Percentiles rank a stretch among this genome's conserved stretches.
Evolutionary conservation across 2,797 vertebrate genomes (phyloP).

Genomic region (Gorsachius magnificus): DNA sequence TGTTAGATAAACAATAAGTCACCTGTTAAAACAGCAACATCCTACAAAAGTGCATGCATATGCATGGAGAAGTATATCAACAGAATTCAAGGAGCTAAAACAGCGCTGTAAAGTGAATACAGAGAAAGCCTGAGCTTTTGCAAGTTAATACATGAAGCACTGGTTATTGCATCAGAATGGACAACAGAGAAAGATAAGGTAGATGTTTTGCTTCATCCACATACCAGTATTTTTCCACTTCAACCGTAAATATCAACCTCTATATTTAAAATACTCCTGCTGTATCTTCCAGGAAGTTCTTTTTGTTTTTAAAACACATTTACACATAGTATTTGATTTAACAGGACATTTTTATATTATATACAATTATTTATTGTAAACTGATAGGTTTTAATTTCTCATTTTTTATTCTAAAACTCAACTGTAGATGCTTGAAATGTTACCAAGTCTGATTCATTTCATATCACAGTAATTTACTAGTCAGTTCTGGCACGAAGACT

Average conservation of each 20-base stretch:
- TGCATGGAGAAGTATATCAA: neutral
- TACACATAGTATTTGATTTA: neutral
- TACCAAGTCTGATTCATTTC: neutral
- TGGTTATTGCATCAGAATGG: neutral
- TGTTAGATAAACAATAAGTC: neutral
- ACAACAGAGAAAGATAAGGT: neutral
- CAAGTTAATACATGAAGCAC: neutral
- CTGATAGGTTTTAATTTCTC: neutral
- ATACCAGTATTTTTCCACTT: neutral
- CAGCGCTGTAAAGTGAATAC: neutral
- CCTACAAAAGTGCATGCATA: neutral
- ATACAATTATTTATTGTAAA: neutral
- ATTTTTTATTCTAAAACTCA: neutral
- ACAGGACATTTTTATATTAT: neutral
- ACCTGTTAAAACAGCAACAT: neutral
- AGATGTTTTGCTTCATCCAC: neutral
- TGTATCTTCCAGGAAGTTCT: neutral
- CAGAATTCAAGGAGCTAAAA: neutral
- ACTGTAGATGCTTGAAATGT: neutral
- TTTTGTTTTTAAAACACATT: neutral
- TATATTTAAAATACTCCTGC: neutral
- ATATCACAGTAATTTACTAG: neutral
- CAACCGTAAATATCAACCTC: neutral
- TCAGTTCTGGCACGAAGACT: neutral
- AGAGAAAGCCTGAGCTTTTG: neutral